These are phyloP conservation scores for Gymnodraco acuticeps DNA, from an alignment of 2,797 vertebrate species.

Conservation along the genomic window DNA sequence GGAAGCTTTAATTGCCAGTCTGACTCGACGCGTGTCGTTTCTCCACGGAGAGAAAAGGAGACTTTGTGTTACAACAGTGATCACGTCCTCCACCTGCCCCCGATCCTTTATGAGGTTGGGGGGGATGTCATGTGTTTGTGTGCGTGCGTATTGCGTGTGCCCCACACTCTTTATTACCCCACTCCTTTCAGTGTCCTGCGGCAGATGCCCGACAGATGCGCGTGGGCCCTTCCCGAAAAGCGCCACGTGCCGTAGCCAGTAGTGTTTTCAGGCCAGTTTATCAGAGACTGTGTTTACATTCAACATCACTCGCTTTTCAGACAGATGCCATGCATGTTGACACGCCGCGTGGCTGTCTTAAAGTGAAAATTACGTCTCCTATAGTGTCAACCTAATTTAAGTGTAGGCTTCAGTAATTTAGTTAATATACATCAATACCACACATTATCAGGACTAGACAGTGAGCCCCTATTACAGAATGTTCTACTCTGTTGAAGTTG, in stretches of 20 bases:
- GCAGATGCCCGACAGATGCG: slow-evolving; percentile 71
- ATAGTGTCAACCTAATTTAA: not conserved
- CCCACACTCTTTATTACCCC: slow-evolving; percentile 30
- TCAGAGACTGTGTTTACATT: slow-evolving; percentile 38
- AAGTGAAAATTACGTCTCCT: not conserved
- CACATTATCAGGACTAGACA: not conserved
- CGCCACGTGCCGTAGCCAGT: slow-evolving; percentile 53
- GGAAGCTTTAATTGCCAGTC: slow-evolving; percentile 58
- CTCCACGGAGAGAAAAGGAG: slow-evolving; percentile 40
- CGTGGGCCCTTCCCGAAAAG: slow-evolving; percentile 6
- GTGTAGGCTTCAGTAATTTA: not conserved
- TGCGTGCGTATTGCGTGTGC: not conserved
- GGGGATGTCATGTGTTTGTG: slow-evolving; percentile 9
- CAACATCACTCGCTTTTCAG: slow-evolving; percentile 20
- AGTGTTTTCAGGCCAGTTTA: slow-evolving; percentile 20
- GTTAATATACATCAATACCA: not conserved
- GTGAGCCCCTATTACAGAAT: not conserved
- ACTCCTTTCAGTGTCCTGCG: slow-evolving; percentile 24
- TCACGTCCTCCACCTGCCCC: slow-evolving; percentile 77
- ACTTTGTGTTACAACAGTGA: slow-evolving; percentile 61
- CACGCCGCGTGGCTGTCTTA: not conserved
- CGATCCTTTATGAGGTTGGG: slow-evolving; percentile 34
- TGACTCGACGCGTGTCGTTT: slow-evolving; percentile 73
- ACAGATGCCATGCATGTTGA: slow-evolving; percentile 25
- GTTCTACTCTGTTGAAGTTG: not conserved